Evolutionary conservation across 2,888 invertebrate genomes (phyloP), one percentile per base, ranked within the genome.

Genomic region (Eurois occulta): DNA sequence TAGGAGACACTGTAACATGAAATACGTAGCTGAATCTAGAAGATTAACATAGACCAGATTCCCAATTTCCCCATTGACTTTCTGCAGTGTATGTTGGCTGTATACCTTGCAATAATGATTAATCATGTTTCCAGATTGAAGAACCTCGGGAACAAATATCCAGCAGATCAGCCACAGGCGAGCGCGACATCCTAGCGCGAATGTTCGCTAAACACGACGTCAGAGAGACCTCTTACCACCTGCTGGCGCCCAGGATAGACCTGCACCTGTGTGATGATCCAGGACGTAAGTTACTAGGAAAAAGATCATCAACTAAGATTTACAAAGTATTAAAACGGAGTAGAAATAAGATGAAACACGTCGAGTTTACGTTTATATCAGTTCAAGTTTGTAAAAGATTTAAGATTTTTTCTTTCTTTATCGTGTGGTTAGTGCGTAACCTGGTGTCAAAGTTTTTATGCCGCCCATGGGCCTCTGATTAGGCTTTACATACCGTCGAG

Each of bases 171-270:
- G 87, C 92, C 82, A 92, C 91, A 35, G 95, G 93, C 82, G 96
- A 93, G 82, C 95, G 91, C 77, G 96, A 96, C 83, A 92, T 96
- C 10, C 80, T 97, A 0, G 97, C 97, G 77, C 97, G 98, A 86
- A 97, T 98, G 94, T 99, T 99, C 95, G 97, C 98, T 48, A 97
- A 97, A 69, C 99, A 98, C 93, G 99, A 99, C 97, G 99, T 99
- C n/a, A 97, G 98, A 1, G 99, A 99, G 96, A 99, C 99, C 0
- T 99, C 99, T 0, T 99, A 99, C 97, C 99, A 99, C 94, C 98
- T 99, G 92, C 97, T 98, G 72, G 98, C 98, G 77, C 99, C 99
- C 84, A 97, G 99, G 91, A 98, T 99, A 90, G 99, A 99, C 95
- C 97, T 99, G 80, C 99, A 99, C 95, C 97, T 99, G 55, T 99